Evolutionary conservation across 2,113 vertebrate genomes (phyloP), one percentile per base, ranked within the genome.

Genomic region (Mixornis gularis): DNA sequence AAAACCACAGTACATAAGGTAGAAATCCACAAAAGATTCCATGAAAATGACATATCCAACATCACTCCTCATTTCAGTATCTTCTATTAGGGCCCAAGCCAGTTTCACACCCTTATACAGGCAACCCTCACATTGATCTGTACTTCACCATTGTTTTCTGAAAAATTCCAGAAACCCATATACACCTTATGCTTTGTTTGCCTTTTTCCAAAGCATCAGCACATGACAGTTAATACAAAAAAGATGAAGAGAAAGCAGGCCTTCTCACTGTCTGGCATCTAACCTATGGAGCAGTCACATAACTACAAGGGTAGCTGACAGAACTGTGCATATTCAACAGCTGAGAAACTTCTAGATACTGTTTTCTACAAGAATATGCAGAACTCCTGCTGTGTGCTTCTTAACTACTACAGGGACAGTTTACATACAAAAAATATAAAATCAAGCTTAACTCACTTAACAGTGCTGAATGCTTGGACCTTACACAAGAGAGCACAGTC

Each of bases 321-420:
- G 74, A 93, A 49, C 24, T 2, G 1, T 2, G 3, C 0, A 0
- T 36, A 69, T 32, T 40, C 53, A 79, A 66, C 22, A 73, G 26
- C 40, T 38, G 25, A 34, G 32, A 79, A 82, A 63, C 71, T 60
- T 87, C 53, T 55, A 83, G 58, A 91, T 59, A 80, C 8, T 9
- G 13, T 53, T 19, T 71, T 34, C 26, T 8, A 27, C 27, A 86
- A 52, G 49, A 91, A 72, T 18, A 60, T 1, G 5, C 17, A 73
- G 49, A 73, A 55, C 40, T 51, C 46, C 34, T 51, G 3, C 26
- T 51, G 19, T 18, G 13, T 48, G 27, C 27, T 84, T 72, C 62
- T 79, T 59, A 52, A 56, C 10, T 55, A 51, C 29, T 88, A n/a
- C 14, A 59, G 51, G 14, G 43, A 77, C 6, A 48, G 19, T 43